Percentiles rank a stretch among this genome's conserved stretches.
Conservation (phyloP, 2,113 vertebrate species). For the Himantopus leucocephalus region DNA sequence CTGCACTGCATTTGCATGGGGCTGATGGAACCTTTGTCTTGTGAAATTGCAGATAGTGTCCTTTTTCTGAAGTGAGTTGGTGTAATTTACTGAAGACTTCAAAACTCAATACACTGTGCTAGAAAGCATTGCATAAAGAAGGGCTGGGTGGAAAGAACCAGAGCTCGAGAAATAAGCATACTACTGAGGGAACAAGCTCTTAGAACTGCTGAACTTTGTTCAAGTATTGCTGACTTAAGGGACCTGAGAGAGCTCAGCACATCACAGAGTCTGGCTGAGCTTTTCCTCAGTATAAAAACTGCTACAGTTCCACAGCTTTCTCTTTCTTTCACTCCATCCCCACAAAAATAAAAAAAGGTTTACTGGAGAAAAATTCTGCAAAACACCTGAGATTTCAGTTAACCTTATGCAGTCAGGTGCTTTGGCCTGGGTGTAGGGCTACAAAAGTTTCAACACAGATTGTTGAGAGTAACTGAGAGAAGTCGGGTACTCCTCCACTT, state of each 20-base stretch:
- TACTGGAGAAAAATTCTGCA: neutral
- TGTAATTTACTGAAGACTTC: neutral
- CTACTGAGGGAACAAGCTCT: neutral
- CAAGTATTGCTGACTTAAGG: neutral
- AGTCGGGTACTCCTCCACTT: neutral
- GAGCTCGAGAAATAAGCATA: neutral
- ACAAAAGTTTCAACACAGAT: neutral
- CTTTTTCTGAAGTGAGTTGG: neutral
- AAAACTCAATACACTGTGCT: neutral
- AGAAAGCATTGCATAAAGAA: neutral
- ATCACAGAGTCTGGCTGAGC: neutral
- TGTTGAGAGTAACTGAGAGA: neutral
- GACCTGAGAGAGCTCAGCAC: neutral
- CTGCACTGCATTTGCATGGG: neutral
- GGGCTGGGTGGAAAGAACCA: neutral
- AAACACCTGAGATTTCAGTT: neutral
- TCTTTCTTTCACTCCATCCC: neutral
- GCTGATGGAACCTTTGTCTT: neutral
- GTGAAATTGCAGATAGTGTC: neutral
- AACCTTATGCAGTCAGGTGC: neutral
- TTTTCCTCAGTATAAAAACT: neutral
- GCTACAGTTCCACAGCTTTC: neutral
- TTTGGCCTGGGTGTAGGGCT: neutral
- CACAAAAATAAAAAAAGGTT: neutral
- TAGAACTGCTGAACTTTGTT: neutral